These are phyloP conservation scores for Urechis unicinctus DNA, from an alignment of 2,888 invertebrate species.

Conservation along the genomic window DNA sequence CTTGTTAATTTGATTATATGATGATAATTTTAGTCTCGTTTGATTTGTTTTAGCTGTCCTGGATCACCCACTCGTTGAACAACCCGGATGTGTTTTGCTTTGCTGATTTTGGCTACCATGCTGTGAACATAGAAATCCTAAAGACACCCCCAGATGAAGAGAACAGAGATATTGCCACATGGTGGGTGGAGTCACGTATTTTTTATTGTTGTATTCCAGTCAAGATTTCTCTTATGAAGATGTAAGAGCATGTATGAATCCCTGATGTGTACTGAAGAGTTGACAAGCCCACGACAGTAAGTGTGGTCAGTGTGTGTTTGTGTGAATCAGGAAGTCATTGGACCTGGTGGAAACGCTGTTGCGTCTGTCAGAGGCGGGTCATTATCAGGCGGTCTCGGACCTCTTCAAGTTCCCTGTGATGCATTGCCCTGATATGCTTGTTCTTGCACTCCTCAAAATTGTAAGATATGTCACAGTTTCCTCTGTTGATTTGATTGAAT, in stretches of 20 bases:
- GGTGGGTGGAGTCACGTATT: slow-evolving; percentile 54
- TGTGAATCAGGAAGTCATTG: slow-evolving; percentile 71
- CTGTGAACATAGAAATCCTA: slow-evolving; percentile 78
- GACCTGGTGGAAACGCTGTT: slow-evolving; percentile 84
- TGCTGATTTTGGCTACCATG: slow-evolving; percentile 81
- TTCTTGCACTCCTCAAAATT: slow-evolving; percentile 82
- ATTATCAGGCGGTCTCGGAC: slow-evolving; percentile 76
- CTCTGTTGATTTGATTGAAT: not conserved
- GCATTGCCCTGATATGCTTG: slow-evolving; percentile 89
- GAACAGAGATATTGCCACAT: slow-evolving; percentile 85
- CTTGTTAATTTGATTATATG: no score
- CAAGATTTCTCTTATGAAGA: no score
- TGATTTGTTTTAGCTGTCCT: slow-evolving; percentile 60
- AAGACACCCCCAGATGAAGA: slow-evolving; percentile 93
- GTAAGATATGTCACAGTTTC: slow-evolving; percentile 10
- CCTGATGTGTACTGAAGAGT: no score
- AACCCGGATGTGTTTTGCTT: slow-evolving; percentile 90
- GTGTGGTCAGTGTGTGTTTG: no score
- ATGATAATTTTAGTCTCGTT: no score
- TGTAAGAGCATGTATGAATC: no score
- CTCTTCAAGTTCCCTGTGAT: slow-evolving; percentile 85
- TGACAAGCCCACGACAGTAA: no score
- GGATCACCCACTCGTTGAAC: slow-evolving; percentile 79
- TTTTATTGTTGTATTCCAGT: no score
- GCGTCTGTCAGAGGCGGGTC: slow-evolving; percentile 78